Base-by-base conservation (phyloP, 2,797 vertebrate species). In the Esox masquinongy region DNA sequence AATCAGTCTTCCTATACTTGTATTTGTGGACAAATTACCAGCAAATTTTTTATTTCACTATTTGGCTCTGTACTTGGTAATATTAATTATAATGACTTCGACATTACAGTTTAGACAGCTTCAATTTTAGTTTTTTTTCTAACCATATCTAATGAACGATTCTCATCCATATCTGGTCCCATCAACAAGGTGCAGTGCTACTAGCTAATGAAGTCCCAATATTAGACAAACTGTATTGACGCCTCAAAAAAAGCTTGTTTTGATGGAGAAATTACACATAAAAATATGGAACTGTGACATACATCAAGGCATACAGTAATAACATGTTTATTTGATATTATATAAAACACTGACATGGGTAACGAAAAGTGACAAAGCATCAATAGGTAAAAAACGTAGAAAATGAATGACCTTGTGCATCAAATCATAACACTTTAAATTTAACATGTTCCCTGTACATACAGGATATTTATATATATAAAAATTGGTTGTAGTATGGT, bases 251-350 rank as follows among this genome's bases (percentile, higher is more conserved):
- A 5, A 64, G 26, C 24, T 66, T 34, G 29, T 31, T 7, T 16
- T 31, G 5, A 26, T 5, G 26, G 26, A 16, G 26, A 66, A 34
- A 34, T 17, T n/a, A 43, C 31, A 68, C 31, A n/a, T 7, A 68
- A 6, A 68, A 29, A 29, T 70, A 24, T 15, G 15, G 15, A 70
- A 70, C 22, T 24, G 22, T 49, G 16, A 22, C 8, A 34, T 22
- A 24, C n/a, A 61, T 73, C 53, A 47, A 39, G 22, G 71, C 29
- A 73, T 73, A 47, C 8, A 11, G 6, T 47, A 53, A 6, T 56
- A 73, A 53, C n/a, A 73, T 73, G 53, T 73, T 47, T 73, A 59
- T 73, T 73, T 73, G 5, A 50, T 51, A 24, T 50, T 12, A 70
- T 70, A 70, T 17, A 70, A 70, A 61, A 59, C n/a, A 59, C 29